These are phyloP conservation scores for Adoxophyes honmai DNA, from an alignment of 1,140 invertebrate species.

Conservation along the genomic window DNA sequence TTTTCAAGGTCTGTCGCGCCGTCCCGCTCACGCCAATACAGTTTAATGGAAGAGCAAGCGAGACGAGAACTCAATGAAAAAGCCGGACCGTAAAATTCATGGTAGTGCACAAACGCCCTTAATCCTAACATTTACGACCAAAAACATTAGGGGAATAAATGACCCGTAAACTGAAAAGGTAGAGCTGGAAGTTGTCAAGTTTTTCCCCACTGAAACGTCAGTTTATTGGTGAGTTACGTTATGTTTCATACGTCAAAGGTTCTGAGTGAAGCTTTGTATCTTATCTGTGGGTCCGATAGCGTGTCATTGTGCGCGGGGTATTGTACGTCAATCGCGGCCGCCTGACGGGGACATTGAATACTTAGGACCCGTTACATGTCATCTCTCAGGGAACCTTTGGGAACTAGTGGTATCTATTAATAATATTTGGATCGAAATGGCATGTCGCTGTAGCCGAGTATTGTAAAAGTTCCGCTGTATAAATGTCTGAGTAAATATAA, in stretches of 20 bases:
- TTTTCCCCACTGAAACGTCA: background rate
- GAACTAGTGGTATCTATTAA: background rate
- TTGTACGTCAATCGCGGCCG: constrained; percentile 33
- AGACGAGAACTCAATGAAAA: no score
- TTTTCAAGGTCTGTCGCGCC: no score
- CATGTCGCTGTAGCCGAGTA: background rate
- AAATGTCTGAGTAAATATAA: no score
- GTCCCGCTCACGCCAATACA: no score
- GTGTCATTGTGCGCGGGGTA: constrained; percentile 26
- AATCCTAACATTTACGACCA: no score
- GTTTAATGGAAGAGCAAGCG: no score
- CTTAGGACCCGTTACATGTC: constrained; percentile 25
- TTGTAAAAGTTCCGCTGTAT: no score
- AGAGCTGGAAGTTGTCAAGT: constrained; percentile 7
- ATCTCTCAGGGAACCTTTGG: constrained; percentile 6
- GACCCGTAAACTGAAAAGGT: background rate
- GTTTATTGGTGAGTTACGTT: constrained; percentile 16
- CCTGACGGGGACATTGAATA: constrained; percentile 26
- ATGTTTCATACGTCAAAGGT: constrained; percentile 26
- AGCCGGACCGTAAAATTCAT: no score
- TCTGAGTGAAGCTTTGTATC: constrained; percentile 30
- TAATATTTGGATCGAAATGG: background rate
- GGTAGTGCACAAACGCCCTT: no score
- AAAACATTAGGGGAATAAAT: no score
- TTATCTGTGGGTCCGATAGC: constrained; percentile 41